A percentile compares a stretch with the other conserved stretches of the same genome.
phyloP scores from a whole-genome alignment of 35 echinoderm and acorn worm species.

The Hemicentrotus pulcherrimus region DNA sequence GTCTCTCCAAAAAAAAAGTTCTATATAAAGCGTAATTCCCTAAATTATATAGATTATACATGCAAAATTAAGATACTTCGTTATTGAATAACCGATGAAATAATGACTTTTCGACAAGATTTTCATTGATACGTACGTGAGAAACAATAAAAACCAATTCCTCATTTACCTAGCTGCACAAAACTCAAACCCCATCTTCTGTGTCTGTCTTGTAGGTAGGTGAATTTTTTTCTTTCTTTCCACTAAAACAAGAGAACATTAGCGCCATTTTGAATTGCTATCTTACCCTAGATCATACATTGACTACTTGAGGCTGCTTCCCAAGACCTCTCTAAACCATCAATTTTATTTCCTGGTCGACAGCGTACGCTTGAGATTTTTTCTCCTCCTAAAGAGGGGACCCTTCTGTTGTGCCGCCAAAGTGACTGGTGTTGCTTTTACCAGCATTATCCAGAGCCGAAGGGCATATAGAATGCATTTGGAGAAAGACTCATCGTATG shows the following conservation, averaged over 20 bases:
- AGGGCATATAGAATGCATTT: background rate
- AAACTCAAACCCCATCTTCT: no score
- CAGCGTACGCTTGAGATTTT: background rate
- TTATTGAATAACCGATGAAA: no score
- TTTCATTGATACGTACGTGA: no score
- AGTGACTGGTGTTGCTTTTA: constrained; percentile 38
- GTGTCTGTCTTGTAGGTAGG: no score
- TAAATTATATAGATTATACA: no score
- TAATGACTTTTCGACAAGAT: no score
- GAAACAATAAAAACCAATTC: no score
- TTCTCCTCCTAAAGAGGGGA: background rate
- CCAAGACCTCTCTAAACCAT: constrained; percentile 1
- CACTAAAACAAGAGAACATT: constrained; percentile 16
- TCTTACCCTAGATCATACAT: constrained; percentile 17
- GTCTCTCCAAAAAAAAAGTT: no score
- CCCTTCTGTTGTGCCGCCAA: constrained; percentile 37
- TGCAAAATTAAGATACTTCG: no score
- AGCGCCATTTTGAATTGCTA: constrained; percentile 49
- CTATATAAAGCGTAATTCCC: no score
- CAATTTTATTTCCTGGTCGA: constrained; percentile 28
- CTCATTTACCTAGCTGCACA: no score
- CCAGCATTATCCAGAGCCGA: constrained; percentile 7
- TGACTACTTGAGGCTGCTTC: background rate
- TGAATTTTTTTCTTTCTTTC: background rate
- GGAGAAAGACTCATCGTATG: background rate